phyloP scores from a whole-genome alignment of 2,113 vertebrate species.

The Acrocephalus kingi region DNA sequence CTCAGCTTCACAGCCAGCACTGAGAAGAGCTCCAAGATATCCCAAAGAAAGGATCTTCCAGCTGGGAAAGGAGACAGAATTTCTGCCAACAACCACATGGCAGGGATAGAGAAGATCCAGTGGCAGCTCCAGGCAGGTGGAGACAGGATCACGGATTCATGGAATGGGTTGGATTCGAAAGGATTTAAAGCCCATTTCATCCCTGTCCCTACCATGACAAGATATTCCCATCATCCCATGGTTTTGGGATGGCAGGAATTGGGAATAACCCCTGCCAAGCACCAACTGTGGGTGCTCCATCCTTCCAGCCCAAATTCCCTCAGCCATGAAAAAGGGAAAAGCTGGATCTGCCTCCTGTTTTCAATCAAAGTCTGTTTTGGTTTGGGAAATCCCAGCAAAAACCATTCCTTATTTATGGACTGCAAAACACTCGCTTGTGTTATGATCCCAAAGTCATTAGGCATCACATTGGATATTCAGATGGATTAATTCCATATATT shows the following conservation, averaged over 20 bases:
- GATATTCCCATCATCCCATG: rapidly evolving
- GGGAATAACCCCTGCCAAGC: background rate
- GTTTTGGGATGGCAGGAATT: background rate
- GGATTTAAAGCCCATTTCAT: background rate
- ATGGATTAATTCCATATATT: constrained; percentile 52
- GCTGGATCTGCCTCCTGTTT: constrained; percentile 24
- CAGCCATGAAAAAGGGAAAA: background rate
- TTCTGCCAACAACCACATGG: background rate
- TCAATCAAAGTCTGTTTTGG: constrained; percentile 30
- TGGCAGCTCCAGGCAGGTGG: background rate
- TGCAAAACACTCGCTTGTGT: constrained; percentile 42
- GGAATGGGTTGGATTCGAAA: background rate
- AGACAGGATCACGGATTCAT: too few relatives aligned
- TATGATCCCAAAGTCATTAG: constrained; percentile 59
- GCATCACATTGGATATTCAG: background rate
- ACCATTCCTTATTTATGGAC: background rate
- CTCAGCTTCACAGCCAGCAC: background rate
- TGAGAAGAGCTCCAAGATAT: background rate
- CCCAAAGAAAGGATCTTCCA: background rate
- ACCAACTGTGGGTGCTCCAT: background rate
- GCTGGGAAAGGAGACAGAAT: background rate
- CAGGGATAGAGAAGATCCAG: background rate
- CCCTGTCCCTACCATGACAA: rapidly evolving
- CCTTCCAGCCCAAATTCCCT: too few relatives aligned
- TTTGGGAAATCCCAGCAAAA: constrained; percentile 33